Evolutionary conservation across 2,113 vertebrate genomes (phyloP).

Genomic region (Gambusia affinis): DNA sequence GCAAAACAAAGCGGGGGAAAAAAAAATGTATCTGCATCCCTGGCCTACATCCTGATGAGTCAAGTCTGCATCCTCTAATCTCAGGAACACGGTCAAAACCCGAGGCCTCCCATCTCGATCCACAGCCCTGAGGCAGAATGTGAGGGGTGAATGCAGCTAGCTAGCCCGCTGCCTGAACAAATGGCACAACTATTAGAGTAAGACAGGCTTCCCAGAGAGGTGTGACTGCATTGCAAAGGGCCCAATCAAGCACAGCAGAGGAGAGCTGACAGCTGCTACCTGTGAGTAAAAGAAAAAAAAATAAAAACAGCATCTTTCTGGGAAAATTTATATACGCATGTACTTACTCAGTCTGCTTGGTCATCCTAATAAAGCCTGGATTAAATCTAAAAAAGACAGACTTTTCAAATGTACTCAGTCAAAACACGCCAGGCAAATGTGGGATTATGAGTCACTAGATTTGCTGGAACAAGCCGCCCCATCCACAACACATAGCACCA

Average conservation of each 20-base stretch:
- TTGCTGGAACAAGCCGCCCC: slow-evolving; percentile 1
- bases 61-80: slow-evolving; percentile 64
- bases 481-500: neutral
- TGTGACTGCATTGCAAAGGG: slow-evolving; percentile 70
- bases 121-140: slow-evolving; percentile 35
- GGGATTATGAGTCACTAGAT: slow-evolving; percentile 20
- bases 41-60: slow-evolving; percentile 61
- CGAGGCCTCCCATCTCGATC: slow-evolving; percentile 43
- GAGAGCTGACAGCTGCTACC: slow-evolving; percentile 73
- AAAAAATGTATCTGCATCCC: slow-evolving; percentile 50
- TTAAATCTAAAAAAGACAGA: slow-evolving; percentile 34
- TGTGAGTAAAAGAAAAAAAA: slow-evolving; percentile 40
- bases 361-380: slow-evolving; percentile 26
- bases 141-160: slow-evolving; percentile 35
- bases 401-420: slow-evolving; percentile 31
- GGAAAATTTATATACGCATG: neutral
- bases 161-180: slow-evolving; percentile 62
- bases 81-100: slow-evolving; percentile 58
- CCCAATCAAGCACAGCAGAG: slow-evolving; percentile 68
- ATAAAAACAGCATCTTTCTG: neutral
- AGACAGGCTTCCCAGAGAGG: slow-evolving; percentile 65
- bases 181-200: slow-evolving; percentile 68
- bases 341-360: slow-evolving; percentile 21
- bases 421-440: slow-evolving; percentile 2
- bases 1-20: neutral